These are phyloP conservation scores for Ascaphus truei DNA, from an alignment of 2,113 vertebrate genomes.

Conservation along the genomic window DNA sequence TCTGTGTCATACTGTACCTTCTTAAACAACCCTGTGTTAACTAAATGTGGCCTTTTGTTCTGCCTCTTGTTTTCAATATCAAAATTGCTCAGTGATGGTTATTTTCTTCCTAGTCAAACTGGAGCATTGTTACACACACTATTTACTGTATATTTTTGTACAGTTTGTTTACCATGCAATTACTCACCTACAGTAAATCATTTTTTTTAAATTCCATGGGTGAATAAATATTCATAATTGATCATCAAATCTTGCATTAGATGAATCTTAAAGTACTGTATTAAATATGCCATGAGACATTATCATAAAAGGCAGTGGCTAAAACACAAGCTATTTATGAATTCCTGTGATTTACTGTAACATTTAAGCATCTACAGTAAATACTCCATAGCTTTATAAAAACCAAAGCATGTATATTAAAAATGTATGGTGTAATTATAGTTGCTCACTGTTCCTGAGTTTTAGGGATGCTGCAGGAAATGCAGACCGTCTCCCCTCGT, in stretches of 20 bases:
- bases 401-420: not conserved
- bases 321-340: not conserved
- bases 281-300: not conserved
- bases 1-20: not conserved
- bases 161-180: too few species aligned
- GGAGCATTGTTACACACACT: too few species aligned
- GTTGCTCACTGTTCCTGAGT: not conserved
- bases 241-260: not conserved
- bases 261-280: not conserved
- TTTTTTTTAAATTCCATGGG: too few species aligned
- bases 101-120: too few species aligned
- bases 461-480: not conserved
- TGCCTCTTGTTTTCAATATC: too few species aligned
- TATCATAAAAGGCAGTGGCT: not conserved
- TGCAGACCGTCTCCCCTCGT: not conserved
- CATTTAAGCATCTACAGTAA: constrained; percentile 24
- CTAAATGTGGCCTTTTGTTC: not conserved
- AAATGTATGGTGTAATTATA: constrained; percentile 14
- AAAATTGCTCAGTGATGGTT: too few species aligned
- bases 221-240: not conserved
- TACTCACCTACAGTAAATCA: too few species aligned
- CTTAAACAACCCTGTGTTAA: not conserved
- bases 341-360: constrained; percentile 9
- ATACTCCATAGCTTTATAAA: not conserved
- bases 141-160: too few species aligned